Base-by-base conservation (phyloP, 2,888 invertebrate genomes). In the Nomada ruficornis region DNA sequence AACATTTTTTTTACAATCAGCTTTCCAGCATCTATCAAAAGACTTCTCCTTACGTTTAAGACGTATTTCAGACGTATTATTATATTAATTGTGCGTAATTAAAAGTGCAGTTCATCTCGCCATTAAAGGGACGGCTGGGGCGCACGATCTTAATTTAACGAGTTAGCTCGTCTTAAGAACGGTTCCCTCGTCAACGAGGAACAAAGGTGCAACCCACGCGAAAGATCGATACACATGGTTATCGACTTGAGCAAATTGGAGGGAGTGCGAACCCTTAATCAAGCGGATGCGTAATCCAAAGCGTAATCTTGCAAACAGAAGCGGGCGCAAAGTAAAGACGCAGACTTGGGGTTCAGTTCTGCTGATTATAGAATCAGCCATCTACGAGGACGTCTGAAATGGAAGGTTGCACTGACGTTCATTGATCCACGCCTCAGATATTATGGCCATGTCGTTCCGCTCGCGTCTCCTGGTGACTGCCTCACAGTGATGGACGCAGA, bases 201-300 rank as follows among this genome's bases (percentile, higher is more conserved):
- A 81, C 67, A 80, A 82, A 76, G 81, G 63, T 72, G 81, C 42
- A 73, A 69, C 60, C 65, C 70, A 26, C 57, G 63, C 73, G 69
- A 80, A 52, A 84, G 77, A 84, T 84, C 84, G 74, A 84, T 83
- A 84, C 60, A 60, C 65, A 63, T 71, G 73, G 77, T 84, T 84
- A 84, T 81, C 84, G 84, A 75, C 81, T 81, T 47, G 77, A 71
- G 72, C 63, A 81, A 84, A 84, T 84, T 77, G 72, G 55, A 80
- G 74, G 77, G 77, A 65, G 65, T 47, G 55, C 54, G 54, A 77
- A 65, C 60, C 74, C 71, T 84, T 81, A 76, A 84, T 84, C 77
- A 81, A 84, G 72, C 77, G 68, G 62, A 77, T 69, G 71, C 77
- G 70, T 84, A 84, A 77, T 78, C 64, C 63, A 57, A 74, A 68